These are phyloP conservation scores for Nomada fabriciana DNA, from an alignment of 2,888 invertebrate genomes.

Conservation along the genomic window DNA sequence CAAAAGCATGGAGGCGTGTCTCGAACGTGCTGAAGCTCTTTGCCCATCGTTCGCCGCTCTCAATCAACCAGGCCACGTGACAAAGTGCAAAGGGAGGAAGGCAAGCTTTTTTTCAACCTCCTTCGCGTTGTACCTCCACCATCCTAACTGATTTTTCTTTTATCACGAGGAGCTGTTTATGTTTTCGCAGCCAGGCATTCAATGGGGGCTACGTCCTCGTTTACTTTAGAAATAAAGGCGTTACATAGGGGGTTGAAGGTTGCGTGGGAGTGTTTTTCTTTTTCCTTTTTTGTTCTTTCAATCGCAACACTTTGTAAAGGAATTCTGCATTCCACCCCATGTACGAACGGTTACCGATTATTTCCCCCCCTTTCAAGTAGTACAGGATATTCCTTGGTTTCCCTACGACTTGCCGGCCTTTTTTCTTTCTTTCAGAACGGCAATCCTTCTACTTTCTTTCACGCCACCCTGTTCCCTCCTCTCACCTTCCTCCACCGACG, in stretches of 20 bases:
- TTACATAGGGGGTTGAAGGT: constrained; percentile 42
- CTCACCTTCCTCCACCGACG: constrained; percentile 56
- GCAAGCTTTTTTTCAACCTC: constrained; percentile 30
- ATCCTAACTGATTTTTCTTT: constrained; percentile 38
- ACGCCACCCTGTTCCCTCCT: constrained; percentile 24
- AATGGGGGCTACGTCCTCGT: constrained; percentile 55
- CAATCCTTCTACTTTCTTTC: constrained; percentile 41
- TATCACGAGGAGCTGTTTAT: constrained; percentile 58
- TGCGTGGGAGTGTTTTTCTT: constrained; percentile 5
- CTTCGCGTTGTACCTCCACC: not conserved
- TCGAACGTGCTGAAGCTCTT: not conserved
- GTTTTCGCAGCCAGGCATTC: constrained; percentile 64
- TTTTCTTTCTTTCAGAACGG: constrained; percentile 1
- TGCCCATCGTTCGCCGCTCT: not conserved
- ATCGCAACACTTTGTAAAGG: constrained; percentile 63
- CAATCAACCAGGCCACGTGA: not conserved
- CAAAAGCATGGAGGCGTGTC: constrained; percentile 12
- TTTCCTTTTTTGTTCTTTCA: constrained; percentile 25
- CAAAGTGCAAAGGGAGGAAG: constrained; percentile 30
- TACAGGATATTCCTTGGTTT: too few species aligned
- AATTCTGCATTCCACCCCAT: not conserved
- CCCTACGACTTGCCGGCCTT: not conserved
- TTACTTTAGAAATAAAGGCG: constrained; percentile 71
- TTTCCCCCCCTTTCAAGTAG: too few species aligned
- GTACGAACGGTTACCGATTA: too few species aligned